These are phyloP conservation scores for Ctena decussata DNA, from an alignment of 2,888 invertebrate genomes.

Conservation along the genomic window DNA sequence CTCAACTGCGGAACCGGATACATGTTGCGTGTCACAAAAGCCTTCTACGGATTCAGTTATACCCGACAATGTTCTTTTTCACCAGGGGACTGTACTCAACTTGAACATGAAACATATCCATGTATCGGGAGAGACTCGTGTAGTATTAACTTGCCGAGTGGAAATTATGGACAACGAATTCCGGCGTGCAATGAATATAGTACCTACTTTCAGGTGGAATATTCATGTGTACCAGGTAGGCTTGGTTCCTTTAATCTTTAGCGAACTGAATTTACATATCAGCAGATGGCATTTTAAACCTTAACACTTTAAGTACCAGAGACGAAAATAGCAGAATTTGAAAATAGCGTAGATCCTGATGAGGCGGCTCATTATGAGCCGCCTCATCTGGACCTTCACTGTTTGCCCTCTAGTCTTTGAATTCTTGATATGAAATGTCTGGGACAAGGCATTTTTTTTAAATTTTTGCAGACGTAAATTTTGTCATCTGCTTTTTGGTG, in stretches of 20 bases:
- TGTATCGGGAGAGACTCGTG: conserved; percentile 81
- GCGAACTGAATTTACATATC: too few species aligned
- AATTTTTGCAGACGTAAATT: too few species aligned
- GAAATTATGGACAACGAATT: conserved; percentile 73
- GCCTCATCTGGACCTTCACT: too few species aligned
- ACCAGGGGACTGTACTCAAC: conserved; percentile 78
- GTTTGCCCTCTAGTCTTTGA: too few species aligned
- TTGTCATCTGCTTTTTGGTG: too few species aligned
- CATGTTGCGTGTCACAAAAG: conserved; percentile 80
- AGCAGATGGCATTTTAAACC: too few species aligned
- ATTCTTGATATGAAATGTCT: too few species aligned
- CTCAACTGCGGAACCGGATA: conserved; percentile 79
- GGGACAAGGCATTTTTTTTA: too few species aligned
- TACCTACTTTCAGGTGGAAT: conserved; percentile 85
- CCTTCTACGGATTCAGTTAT: conserved; percentile 82
- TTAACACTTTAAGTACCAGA: too few species aligned
- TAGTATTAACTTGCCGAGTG: conserved; percentile 78
- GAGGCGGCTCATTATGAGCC: too few species aligned
- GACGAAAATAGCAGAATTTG: too few species aligned
- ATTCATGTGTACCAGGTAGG: conserved; percentile 82
- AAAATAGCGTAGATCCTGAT: too few species aligned
- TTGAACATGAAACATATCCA: conserved; percentile 75
- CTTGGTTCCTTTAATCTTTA: neutral
- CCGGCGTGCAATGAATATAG: conserved; percentile 77
- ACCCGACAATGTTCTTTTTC: conserved; percentile 70